Evolutionary conservation across 2,888 invertebrate genomes (phyloP).

Genomic region (Apamea monoglypha): DNA sequence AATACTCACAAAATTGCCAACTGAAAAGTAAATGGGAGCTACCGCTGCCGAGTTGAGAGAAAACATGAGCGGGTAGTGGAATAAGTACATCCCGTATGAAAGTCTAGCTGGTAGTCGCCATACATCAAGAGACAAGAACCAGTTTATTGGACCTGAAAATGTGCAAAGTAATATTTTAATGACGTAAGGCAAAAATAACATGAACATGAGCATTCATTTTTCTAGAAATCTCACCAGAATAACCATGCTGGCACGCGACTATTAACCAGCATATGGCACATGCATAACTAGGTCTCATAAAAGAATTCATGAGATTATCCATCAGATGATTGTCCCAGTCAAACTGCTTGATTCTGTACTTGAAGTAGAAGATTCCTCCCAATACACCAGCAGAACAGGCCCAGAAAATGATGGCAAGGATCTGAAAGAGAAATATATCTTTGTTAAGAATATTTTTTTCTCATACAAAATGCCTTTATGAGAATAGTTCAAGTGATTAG

Average conservation of each 20-base stretch:
- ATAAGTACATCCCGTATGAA: constrained; percentile 83
- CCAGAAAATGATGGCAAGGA: constrained; percentile 51
- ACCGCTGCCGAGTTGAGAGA: constrained; percentile 37
- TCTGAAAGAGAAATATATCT: constrained; percentile 32
- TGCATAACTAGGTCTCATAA: constrained; percentile 76
- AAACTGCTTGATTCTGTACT: constrained; percentile 41
- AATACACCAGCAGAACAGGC: constrained; percentile 33
- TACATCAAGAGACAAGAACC: constrained; percentile 77
- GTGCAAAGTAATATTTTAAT: not conserved
- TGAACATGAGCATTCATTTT: not conserved
- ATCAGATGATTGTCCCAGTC: constrained; percentile 59
- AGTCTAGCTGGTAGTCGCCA: constrained; percentile 74
- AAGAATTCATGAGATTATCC: constrained; percentile 68
- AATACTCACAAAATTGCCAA: constrained; percentile 45
- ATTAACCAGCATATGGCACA: constrained; percentile 77
- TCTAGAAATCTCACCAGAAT: constrained; percentile 69
- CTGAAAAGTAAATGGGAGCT: constrained; percentile 45
- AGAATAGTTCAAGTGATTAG: not conserved
- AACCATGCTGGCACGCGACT: constrained; percentile 76
- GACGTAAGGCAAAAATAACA: no score
- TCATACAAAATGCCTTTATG: not conserved
- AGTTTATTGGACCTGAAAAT: constrained; percentile 63
- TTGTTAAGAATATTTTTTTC: not conserved
- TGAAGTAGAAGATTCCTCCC: constrained; percentile 50
- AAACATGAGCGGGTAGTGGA: constrained; percentile 74